Evolutionary conservation across 2,113 vertebrate species (phyloP).

Genomic region (Apus apus): DNA sequence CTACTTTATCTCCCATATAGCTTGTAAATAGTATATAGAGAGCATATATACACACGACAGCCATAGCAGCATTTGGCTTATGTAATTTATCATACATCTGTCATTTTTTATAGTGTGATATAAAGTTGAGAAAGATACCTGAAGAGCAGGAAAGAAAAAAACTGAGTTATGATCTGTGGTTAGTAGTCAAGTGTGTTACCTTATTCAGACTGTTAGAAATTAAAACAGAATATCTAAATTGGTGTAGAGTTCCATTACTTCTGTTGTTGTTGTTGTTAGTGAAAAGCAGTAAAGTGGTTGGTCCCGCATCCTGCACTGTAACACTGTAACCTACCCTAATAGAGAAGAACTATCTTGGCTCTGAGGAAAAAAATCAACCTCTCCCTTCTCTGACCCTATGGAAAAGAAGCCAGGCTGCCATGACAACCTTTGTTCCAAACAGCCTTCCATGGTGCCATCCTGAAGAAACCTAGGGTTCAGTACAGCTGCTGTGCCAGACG

Average conservation of each 20-base stretch:
- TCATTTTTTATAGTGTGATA: neutral
- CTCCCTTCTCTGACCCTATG: constrained; percentile 83
- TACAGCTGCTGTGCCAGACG: constrained; percentile 94
- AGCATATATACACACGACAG: neutral
- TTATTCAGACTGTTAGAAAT: constrained; percentile 63
- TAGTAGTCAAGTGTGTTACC: constrained; percentile 67
- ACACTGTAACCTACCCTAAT: constrained; percentile 77
- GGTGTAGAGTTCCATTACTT: constrained; percentile 60
- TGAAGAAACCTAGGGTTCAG: constrained; percentile 95
- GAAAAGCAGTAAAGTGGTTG: constrained; percentile 67
- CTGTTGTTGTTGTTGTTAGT: constrained; percentile 66
- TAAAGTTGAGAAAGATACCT: constrained; percentile 45
- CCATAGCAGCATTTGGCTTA: neutral
- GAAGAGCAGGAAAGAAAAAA: constrained; percentile 26
- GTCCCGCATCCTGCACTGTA: constrained; percentile 63
- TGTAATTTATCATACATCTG: neutral
- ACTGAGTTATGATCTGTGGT: constrained; percentile 40
- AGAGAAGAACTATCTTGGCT: constrained; percentile 78
- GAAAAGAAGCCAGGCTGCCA: constrained; percentile 81
- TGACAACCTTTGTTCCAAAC: constrained; percentile 93
- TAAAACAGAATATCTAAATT: constrained; percentile 51
- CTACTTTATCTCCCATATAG: neutral
- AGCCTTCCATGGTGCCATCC: constrained; percentile 89
- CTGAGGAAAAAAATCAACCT: constrained; percentile 80
- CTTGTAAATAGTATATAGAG: neutral